Percentiles rank a stretch among this genome's conserved stretches.
Conservation (phyloP, 2,888 invertebrate species). For the Cheilosia variabilis region DNA sequence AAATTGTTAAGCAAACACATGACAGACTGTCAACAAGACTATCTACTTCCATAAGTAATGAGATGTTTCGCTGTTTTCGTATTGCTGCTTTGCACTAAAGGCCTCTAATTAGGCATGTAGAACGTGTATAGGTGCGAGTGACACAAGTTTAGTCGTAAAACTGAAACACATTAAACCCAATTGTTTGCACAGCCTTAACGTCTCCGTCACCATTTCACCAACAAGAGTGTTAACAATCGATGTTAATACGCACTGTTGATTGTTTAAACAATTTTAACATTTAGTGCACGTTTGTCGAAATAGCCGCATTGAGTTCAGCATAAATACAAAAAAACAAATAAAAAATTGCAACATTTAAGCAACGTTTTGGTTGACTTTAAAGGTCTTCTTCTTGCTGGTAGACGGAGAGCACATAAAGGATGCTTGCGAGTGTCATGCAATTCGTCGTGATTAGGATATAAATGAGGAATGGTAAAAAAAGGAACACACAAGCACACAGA, state of each 20-base stretch:
- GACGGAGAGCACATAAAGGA: background rate
- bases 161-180: slow-evolving; percentile 38
- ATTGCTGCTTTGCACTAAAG: slow-evolving; percentile 31
- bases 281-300: background rate
- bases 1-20: slow-evolving; percentile 42
- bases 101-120: slow-evolving; percentile 61
- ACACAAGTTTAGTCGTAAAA: slow-evolving; percentile 47
- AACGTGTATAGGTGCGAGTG: slow-evolving; percentile 37
- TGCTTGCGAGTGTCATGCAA: slow-evolving; percentile 35
- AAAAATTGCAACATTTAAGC: background rate
- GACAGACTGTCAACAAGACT: slow-evolving; percentile 31
- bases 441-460: slow-evolving; percentile 38
- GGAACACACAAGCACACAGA: background rate
- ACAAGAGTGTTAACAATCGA: slow-evolving; percentile 38
- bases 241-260: slow-evolving; percentile 35
- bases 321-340: too few species aligned
- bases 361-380: background rate
- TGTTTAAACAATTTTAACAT: slow-evolving; percentile 39
- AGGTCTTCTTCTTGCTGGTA: background rate
- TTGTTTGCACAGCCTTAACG: slow-evolving; percentile 54
- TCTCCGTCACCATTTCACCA: slow-evolving; percentile 21
- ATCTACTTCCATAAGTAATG: slow-evolving; percentile 28
- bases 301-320: too few species aligned
- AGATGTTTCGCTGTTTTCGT: slow-evolving; percentile 1
- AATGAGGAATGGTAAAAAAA: slow-evolving; percentile 13